phyloP scores from a whole-genome alignment of 2,888 invertebrate species.

The Drosophila helvetica region DNA sequence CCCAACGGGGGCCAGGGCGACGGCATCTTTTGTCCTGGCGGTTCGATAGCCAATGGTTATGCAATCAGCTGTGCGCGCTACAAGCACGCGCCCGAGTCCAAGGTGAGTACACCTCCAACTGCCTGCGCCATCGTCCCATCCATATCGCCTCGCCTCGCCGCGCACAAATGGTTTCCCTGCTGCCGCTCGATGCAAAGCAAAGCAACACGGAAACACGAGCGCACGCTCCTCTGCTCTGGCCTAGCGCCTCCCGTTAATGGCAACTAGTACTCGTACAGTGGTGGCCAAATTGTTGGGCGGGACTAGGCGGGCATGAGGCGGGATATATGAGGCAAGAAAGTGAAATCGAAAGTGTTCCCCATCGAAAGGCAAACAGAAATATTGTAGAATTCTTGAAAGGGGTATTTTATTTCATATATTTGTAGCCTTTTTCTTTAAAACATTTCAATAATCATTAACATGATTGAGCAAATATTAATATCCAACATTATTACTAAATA shows the following conservation, averaged over 20 bases:
- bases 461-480: too few species aligned
- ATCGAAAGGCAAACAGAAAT: too few species aligned
- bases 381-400: too few species aligned
- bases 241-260: neutral
- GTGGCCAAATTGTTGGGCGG: slow-evolving; percentile 14
- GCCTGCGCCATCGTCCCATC: slow-evolving; percentile 3
- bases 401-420: too few species aligned
- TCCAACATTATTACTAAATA: too few species aligned
- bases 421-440: too few species aligned
- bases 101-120: slow-evolving; percentile 85
- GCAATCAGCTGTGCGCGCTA: slow-evolving; percentile 94
- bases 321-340: slow-evolving; percentile 7
- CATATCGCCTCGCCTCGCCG: neutral
- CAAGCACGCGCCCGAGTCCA: slow-evolving; percentile 89
- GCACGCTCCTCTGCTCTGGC: neutral
- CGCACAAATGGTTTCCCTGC: slow-evolving; percentile 1
- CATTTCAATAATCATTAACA: too few species aligned
- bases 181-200: neutral
- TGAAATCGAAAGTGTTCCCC: slow-evolving; percentile 12
- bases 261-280: slow-evolving; percentile 8
- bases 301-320: too few species aligned
- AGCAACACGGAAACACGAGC: neutral
- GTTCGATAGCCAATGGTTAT: slow-evolving; percentile 95
- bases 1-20: slow-evolving; percentile 89
- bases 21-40: slow-evolving; percentile 95